A percentile compares a stretch with the other conserved stretches of the same genome.
phyloP scores from a whole-genome alignment of 1,140 invertebrate genomes.

The Lepidurus arcticus region DNA sequence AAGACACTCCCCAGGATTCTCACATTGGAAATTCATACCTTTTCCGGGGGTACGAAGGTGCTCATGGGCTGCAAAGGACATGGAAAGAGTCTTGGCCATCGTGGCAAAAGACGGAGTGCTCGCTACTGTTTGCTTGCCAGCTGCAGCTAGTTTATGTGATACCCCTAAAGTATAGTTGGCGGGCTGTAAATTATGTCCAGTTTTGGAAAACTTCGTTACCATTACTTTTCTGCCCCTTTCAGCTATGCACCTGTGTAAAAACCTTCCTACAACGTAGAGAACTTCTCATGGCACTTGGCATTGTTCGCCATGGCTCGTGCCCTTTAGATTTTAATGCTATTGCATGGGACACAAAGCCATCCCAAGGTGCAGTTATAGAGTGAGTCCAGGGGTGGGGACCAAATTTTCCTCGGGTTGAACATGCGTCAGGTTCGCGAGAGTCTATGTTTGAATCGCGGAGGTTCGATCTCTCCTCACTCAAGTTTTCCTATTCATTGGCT shows the following conservation, averaged over 20 bases:
- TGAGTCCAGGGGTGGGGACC: not conserved
- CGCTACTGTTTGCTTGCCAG: not conserved
- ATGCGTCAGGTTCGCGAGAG: not conserved
- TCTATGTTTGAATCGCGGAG: not conserved
- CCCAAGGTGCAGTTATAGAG: not conserved
- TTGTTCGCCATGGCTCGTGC: slow-evolving; percentile 13
- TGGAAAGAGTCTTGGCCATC: not conserved
- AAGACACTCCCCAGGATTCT: too few species aligned
- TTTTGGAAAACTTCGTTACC: slow-evolving; percentile 14
- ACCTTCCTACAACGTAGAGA: not conserved
- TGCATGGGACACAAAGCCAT: slow-evolving; percentile 4
- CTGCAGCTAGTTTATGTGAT: not conserved
- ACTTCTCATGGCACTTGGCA: not conserved
- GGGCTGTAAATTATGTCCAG: slow-evolving; percentile 8
- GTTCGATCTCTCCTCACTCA: not conserved
- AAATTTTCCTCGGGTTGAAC: not conserved
- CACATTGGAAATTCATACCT: not conserved
- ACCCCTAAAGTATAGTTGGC: not conserved
- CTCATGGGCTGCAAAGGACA: not conserved
- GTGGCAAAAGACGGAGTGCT: not conserved
- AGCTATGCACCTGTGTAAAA: not conserved
- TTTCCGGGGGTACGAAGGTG: not conserved
- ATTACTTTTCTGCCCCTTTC: not conserved
- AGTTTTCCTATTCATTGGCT: not conserved
- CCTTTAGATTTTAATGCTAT: slow-evolving; percentile 12